Conservation (phyloP, 1,140 invertebrate species). For the Mactra quadrangularis region DNA sequence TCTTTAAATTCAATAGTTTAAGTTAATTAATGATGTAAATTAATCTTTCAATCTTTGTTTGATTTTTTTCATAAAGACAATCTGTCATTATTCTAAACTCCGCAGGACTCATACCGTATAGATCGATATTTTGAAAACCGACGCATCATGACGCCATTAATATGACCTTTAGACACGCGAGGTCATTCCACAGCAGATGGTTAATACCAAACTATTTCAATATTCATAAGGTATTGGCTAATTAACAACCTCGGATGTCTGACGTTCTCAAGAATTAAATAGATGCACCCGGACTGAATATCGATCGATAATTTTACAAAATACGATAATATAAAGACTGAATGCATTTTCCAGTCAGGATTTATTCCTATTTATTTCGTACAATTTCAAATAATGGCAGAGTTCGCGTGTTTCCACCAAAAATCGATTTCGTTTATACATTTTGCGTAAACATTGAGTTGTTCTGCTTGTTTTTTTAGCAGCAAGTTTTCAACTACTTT, state of each 20-base stretch:
- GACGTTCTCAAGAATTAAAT: neutral
- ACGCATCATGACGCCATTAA: conserved; percentile 33
- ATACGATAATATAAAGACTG: too few species aligned
- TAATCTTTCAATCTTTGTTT: conserved; percentile 25
- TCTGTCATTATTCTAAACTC: neutral
- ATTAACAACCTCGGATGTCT: neutral
- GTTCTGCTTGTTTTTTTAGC: too few species aligned
- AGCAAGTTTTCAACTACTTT: too few species aligned
- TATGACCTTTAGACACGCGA: conserved; percentile 23
- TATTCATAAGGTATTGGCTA: conserved; percentile 30
- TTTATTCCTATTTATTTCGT: too few species aligned
- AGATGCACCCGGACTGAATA: neutral
- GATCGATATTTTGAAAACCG: conserved; percentile 41
- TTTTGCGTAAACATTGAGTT: too few species aligned
- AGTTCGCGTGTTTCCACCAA: too few species aligned
- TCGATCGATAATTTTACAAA: neutral
- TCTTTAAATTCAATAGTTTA: too few species aligned
- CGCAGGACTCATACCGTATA: neutral
- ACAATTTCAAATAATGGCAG: too few species aligned
- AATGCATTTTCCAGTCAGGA: too few species aligned
- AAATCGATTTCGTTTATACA: too few species aligned
- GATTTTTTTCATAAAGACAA: conserved; percentile 4
- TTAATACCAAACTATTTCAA: conserved; percentile 34
- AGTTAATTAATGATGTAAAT: too few species aligned
- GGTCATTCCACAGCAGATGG: conserved; percentile 33